Conservation (phyloP, 2,113 vertebrate genomes). For the Heterotis niloticus region DNA sequence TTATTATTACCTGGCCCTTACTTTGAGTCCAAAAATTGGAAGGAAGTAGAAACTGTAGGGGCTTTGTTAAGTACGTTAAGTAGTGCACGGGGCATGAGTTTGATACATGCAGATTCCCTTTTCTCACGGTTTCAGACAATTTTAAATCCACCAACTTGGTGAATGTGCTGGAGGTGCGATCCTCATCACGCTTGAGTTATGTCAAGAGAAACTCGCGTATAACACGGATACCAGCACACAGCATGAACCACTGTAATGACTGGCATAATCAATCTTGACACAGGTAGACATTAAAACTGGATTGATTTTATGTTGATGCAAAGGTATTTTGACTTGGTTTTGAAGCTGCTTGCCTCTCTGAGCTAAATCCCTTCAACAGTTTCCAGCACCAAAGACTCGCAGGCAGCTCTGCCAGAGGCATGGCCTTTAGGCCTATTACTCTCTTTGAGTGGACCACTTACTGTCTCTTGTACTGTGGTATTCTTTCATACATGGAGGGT, state of each 20-base stretch:
- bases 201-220: not conserved
- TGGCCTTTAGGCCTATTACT: not conserved
- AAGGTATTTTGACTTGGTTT: slow-evolving; percentile 13
- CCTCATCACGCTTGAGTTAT: not conserved
- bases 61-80: not conserved
- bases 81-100: not conserved
- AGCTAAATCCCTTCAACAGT: slow-evolving; percentile 13
- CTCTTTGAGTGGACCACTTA: not conserved
- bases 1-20: not conserved
- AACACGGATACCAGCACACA: too few species aligned
- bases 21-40: not conserved
- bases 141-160: not conserved
- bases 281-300: not conserved
- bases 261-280: not conserved
- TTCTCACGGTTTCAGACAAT: not conserved
- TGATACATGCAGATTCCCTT: not conserved
- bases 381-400: not conserved
- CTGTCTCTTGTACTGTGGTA: not conserved
- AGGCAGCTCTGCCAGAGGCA: not conserved
- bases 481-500: not conserved
- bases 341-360: not conserved
- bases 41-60: not conserved
- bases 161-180: not conserved
- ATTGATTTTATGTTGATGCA: not conserved
- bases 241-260: not conserved